Conservation (phyloP, 1,140 invertebrate species). For the Coptotermes formosanus region DNA sequence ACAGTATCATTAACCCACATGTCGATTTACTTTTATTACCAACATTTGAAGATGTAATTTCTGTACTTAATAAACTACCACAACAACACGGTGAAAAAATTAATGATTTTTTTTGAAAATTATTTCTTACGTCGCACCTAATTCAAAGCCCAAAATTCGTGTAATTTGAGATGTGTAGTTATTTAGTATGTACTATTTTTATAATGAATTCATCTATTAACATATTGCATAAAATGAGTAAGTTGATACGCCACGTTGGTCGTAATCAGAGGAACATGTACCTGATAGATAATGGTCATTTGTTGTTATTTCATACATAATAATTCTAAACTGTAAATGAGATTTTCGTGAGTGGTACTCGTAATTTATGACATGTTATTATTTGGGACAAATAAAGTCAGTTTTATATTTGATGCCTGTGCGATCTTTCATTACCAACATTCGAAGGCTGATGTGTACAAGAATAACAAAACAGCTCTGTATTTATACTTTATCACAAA, state of each 20-base stretch:
- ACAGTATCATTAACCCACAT: background rate
- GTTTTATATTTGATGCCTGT: background rate
- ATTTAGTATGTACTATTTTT: background rate
- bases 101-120: background rate
- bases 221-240: background rate
- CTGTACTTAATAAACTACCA: background rate
- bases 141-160: no score
- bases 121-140: no score
- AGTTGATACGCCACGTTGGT: background rate
- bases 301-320: no score
- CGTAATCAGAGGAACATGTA: background rate
- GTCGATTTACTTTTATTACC: background rate
- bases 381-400: background rate
- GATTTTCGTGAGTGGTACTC: background rate
- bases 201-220: background rate
- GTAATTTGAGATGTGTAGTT: no score
- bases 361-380: no score
- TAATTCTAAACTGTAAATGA: no score
- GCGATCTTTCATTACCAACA: background rate
- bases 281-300: background rate
- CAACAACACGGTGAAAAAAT: background rate
- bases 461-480: background rate
- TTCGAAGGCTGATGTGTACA: background rate
- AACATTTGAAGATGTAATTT: background rate
- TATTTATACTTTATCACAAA: no score